These are phyloP conservation scores for Cherax destructor DNA, from an alignment of 1,140 invertebrate genomes.

Conservation along the genomic window DNA sequence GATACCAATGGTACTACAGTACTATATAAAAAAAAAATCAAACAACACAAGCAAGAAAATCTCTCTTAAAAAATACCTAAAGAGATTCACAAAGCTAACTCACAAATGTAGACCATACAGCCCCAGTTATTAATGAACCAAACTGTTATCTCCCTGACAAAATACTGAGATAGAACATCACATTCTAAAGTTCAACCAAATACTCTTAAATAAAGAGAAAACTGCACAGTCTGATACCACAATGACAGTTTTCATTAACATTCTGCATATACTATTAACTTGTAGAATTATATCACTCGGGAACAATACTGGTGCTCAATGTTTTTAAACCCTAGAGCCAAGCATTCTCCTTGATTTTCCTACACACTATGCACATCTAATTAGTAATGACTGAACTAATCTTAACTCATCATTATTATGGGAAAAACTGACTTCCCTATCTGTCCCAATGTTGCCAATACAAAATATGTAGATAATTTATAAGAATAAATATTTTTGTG, in stretches of 20 bases:
- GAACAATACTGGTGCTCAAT: not conserved
- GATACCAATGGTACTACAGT: constrained; percentile 7
- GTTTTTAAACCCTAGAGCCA: not conserved
- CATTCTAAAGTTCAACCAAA: not conserved
- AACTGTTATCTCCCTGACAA: constrained; percentile 5
- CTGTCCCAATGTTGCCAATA: not conserved
- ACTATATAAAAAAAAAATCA: constrained; percentile 44
- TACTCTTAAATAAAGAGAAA: not conserved
- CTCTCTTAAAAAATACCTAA: constrained; percentile 2
- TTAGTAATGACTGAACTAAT: not conserved
- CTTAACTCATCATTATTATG: not conserved
- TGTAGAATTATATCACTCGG: not conserved
- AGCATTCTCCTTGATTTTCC: not conserved
- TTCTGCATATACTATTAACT: not conserved
- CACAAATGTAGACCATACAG: constrained; percentile 40
- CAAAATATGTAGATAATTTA: too few relatives aligned
- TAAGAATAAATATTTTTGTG: too few relatives aligned
- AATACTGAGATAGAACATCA: not conserved
- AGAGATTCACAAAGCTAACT: constrained; percentile 58
- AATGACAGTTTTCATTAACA: not conserved
- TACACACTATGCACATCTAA: not conserved
- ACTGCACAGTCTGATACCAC: not conserved
- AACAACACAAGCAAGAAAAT: constrained; percentile 32
- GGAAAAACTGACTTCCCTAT: not conserved
- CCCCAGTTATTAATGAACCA: not conserved